Conservation (phyloP, 2,888 invertebrate species). For the Phalera bucephala region DNA sequence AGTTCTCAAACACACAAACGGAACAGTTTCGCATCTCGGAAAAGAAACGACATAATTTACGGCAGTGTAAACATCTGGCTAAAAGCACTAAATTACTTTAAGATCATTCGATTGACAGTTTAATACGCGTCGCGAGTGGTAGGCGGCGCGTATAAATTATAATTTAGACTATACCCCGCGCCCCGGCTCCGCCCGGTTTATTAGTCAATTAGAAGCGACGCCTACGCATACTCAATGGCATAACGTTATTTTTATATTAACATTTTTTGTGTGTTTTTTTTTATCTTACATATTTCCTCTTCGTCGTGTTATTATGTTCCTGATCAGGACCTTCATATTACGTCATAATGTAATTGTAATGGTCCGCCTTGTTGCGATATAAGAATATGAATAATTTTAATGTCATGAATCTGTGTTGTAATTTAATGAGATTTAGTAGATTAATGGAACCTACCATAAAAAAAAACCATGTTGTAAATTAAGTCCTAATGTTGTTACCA, state of each 20-base stretch:
- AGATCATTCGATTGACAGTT: conserved; percentile 17
- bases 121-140: conserved; percentile 13
- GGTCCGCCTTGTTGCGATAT: conserved; percentile 9
- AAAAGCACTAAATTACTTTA: conserved; percentile 2
- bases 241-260: neutral
- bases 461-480: too few relatives aligned
- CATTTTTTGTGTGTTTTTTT: neutral
- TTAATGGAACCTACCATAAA: too few relatives aligned
- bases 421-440: too few relatives aligned
- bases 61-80: conserved; percentile 1
- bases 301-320: neutral
- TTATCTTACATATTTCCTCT: neutral
- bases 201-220: conserved; percentile 55
- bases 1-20: neutral
- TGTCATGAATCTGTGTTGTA: conserved; percentile 10
- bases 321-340: neutral
- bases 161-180: conserved; percentile 20
- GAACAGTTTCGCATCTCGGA: neutral
- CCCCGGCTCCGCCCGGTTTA: conserved; percentile 41
- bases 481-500: too few relatives aligned
- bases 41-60: conserved; percentile 6
- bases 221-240: conserved; percentile 53
- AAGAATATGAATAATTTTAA: conserved; percentile 11
- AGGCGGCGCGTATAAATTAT: conserved; percentile 23
- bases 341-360: conserved; percentile 9